Evolutionary conservation across 2,888 invertebrate species (phyloP), one percentile per base, ranked within the genome.

Genomic region (Cerastis leucographa): DNA sequence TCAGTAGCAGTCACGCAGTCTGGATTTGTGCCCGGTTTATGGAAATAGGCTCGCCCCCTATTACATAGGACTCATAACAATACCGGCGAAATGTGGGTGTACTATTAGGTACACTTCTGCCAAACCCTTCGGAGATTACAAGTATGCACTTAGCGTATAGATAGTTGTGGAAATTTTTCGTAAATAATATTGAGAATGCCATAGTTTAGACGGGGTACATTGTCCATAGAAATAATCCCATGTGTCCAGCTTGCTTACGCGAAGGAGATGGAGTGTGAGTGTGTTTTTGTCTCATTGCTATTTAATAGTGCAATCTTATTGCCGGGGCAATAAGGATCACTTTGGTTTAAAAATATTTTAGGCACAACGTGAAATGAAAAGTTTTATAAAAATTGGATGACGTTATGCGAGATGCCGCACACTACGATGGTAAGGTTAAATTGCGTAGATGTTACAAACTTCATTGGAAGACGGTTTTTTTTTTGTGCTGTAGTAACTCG

Each of bases 321-420:
- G 7, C 8, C 3, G 0, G 8, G 8, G 29, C 3, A 17, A 17
- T 29, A 17, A 29, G 8, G 1, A 29, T 17, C 17, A 29, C 17
- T 29, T 17, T 29, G n/a, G n/a, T n/a, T n/a, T n/a, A 12, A 42
- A 19, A 65, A 62, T 46, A 40, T 29, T 29, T 29, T 61, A 25
- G 2, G 22, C 19, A n/a, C 35, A 46, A 0, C 35, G 12, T 66
- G 44, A 67, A 74, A 62, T 6, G 42, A 56, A 74, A 68, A 51
- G 29, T 51, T 51, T 74, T 17, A 0, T 29, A 29, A 46, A 65
- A 29, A n/a, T n/a, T n/a, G n/a, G 59, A 54, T 56, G 76, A 9
- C 8, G 19, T 49, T 66, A 81, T 42, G 59, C 61, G 40, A 70
- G 42, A 79, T 22, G 59, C 5, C 25, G 42, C 46, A 68, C 17